Percentiles rank a stretch among this genome's conserved stretches.
phyloP scores from a whole-genome alignment of 1,140 invertebrate genomes.

The Ladona fulva region DNA sequence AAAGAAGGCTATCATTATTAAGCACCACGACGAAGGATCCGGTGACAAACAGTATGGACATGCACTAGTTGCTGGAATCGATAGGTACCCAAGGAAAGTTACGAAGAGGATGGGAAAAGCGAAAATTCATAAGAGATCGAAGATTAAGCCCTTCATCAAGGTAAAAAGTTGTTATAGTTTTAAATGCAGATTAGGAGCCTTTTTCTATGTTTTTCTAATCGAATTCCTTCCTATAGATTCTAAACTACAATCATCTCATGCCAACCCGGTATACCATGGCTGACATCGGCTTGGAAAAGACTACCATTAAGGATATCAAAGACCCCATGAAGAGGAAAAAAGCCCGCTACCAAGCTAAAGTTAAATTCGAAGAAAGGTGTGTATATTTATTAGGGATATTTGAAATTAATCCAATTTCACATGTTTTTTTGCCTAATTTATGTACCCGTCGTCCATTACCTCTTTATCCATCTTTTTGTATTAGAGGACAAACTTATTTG shows the following conservation, averaged over 20 bases:
- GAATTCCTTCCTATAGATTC: constrained; percentile 49
- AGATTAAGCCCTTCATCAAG: constrained; percentile 97
- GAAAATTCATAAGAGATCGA: constrained; percentile 90
- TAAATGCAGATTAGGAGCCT: too few species aligned
- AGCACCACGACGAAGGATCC: constrained; percentile 94
- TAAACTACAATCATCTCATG: constrained; percentile 98
- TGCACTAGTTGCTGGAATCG: constrained; percentile 94
- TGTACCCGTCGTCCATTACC: too few species aligned
- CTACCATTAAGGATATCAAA: constrained; percentile 84
- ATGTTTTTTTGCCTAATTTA: too few species aligned
- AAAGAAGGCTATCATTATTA: constrained; percentile 92
- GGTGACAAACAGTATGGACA: constrained; percentile 93
- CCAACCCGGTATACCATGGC: constrained; percentile 90
- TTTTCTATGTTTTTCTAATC: constrained; percentile 15
- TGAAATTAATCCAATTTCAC: too few species aligned
- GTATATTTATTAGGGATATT: too few species aligned
- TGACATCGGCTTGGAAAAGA: constrained; percentile 82
- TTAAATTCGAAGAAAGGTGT: constrained; percentile 93
- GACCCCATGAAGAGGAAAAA: constrained; percentile 94
- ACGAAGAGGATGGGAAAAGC: constrained; percentile 95
- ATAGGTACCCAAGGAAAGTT: constrained; percentile 92
- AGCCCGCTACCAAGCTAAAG: constrained; percentile 82
- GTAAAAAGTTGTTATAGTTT: constrained; percentile 39
- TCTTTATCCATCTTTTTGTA: too few species aligned
- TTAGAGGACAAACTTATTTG: too few species aligned